Evolutionary conservation across 1,140 invertebrate species (phyloP), one percentile per base, ranked within the genome.

Genomic region (Papilio aristodemus): DNA sequence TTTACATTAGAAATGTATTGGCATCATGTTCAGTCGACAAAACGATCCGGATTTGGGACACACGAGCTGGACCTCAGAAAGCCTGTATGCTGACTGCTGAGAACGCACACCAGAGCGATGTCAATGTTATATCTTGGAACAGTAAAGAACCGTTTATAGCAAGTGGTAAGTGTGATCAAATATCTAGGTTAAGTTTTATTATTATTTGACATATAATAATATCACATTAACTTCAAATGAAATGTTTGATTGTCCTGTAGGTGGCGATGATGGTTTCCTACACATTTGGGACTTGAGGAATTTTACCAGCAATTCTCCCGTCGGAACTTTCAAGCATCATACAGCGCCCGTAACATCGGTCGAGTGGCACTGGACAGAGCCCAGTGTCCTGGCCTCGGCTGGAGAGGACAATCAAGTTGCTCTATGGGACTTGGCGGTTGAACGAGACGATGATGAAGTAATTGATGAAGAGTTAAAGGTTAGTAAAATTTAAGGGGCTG

Each of bases 111-210:
- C 92, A 95, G 62, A 95, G 94, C 73, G 99, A 99, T 92, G 94
- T 99, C 0, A 99, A 99, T 93, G 99, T 99, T 1, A 97, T 99
- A 73, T 96, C 96, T 72, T 99, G 99, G 99, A 99, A 99, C 91
- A 93, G 87, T 71, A 95, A 94, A 79, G 98, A 99, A 86, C 96
- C 96, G 5, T 97, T 98, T 78, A 96, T 99, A 76, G 94, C 96
- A 3, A 97, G 97, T 75, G 97, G 97, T 84, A 86, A 79, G 68
- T 69, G 43, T 66, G 32, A 32, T 32, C 8, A 19, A 46, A 46
- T n/a, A 46, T 17, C 4, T 54, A 76, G 79, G 73, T 74, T 67
- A 67, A 74, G 74, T 32, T 32, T n/a, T n/a, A n/a, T n/a, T n/a
- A n/a, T n/a, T n/a, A n/a, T n/a, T n/a, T n/a, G n/a, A n/a, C n/a